These are phyloP conservation scores for Thamnophis sirtalis DNA, from an alignment of 2,113 vertebrate species.

Conservation along the genomic window DNA sequence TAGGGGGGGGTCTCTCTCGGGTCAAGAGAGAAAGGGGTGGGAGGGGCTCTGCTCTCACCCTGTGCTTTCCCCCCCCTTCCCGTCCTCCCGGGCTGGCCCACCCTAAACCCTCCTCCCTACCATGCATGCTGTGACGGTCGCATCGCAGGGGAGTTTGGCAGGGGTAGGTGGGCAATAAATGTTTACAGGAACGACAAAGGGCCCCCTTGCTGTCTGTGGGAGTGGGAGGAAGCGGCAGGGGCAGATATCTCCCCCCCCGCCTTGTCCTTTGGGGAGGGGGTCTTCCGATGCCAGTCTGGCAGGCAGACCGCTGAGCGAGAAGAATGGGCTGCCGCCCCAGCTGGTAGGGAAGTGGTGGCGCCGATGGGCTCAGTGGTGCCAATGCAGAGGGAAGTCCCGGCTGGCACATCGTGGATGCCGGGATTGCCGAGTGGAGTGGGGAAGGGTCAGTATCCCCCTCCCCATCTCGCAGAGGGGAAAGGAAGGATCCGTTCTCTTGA, in stretches of 20 bases:
- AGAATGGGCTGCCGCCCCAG: rapidly evolving
- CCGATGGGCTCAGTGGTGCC: neutral
- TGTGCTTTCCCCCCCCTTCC: neutral
- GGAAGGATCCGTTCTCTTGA: neutral
- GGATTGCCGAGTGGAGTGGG: too few species aligned
- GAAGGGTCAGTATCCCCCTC: too few species aligned
- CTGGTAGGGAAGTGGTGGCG: too few species aligned
- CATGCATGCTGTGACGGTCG: neutral
- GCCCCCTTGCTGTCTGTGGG: neutral
- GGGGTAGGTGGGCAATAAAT: neutral
- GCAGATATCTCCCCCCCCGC: too few species aligned
- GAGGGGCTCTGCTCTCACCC: too few species aligned
- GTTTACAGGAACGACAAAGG: neutral
- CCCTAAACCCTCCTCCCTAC: neutral
- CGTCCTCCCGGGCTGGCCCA: too few species aligned
- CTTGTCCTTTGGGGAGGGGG: too few species aligned
- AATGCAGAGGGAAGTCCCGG: neutral
- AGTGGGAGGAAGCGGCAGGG: neutral
- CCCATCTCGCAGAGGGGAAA: too few species aligned
- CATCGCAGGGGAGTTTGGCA: neutral
- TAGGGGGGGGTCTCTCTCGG: neutral
- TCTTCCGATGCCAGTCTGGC: rapidly evolving
- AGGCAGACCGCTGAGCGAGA: neutral
- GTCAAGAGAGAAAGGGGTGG: neutral
- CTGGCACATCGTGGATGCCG: too few species aligned